Percentiles rank a stretch among this genome's conserved stretches.
These are phyloP conservation scores for Drosophila ficusphila DNA, from an alignment of 1,140 invertebrate genomes.

Conservation along the genomic window DNA sequence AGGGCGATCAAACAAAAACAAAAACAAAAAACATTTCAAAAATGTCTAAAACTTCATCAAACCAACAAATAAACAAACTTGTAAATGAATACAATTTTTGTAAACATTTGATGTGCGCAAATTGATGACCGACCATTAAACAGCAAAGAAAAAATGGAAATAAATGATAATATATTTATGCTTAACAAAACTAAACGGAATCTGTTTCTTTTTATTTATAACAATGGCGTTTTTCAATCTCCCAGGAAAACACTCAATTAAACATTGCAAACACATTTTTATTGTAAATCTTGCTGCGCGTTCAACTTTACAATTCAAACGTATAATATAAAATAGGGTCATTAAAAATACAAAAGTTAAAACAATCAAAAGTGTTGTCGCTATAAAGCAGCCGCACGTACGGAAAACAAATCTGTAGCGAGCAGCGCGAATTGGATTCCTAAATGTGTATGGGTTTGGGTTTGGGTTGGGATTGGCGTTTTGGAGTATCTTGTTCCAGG, in stretches of 20 bases:
- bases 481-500: constrained; percentile 4
- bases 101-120: constrained; percentile 59
- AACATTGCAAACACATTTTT: constrained; percentile 55
- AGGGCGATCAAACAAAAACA: constrained; percentile 53
- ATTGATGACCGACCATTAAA: constrained; percentile 25
- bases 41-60: constrained; percentile 58
- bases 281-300: constrained; percentile 46
- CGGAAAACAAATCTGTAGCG: constrained; percentile 5
- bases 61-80: constrained; percentile 36
- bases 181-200: constrained; percentile 65
- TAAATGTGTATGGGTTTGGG: neutral
- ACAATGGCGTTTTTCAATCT: neutral
- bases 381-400: neutral
- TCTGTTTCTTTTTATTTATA: neutral
- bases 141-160: constrained; percentile 19
- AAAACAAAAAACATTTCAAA: constrained; percentile 75
- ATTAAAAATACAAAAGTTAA: constrained; percentile 39
- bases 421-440: constrained; percentile 10
- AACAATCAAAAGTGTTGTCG: constrained; percentile 36
- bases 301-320: constrained; percentile 30
- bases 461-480: neutral
- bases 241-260: neutral
- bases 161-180: constrained; percentile 65
- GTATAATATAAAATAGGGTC: constrained; percentile 26
- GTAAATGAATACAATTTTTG: constrained; percentile 72